Conservation (phyloP, 2,888 invertebrate species). For the Hermodice carunculata region DNA sequence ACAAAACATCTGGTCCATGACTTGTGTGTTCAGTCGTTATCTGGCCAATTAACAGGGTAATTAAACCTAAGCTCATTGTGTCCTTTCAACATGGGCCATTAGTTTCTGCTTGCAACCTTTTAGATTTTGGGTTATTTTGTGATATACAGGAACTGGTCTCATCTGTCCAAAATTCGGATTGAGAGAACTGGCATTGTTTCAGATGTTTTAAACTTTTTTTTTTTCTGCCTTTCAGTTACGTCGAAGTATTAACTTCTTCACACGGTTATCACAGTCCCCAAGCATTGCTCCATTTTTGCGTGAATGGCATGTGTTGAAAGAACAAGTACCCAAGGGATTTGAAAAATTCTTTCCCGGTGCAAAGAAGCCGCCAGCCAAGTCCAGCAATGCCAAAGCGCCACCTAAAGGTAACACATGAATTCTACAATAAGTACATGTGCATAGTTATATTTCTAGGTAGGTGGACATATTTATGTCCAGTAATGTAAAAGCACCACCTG, state of each 20-base stretch:
- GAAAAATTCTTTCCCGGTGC: conserved; percentile 87
- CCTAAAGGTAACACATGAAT: conserved; percentile 6
- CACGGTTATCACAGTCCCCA: conserved; percentile 2
- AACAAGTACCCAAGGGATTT: conserved; percentile 84
- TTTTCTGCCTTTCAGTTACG: neutral
- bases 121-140: no score
- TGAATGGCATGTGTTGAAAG: conserved; percentile 23
- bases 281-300: neutral
- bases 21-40: no score
- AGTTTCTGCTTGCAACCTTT: no score
- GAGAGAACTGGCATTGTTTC: no score
- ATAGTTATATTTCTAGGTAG: neutral
- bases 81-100: no score
- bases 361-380: conserved; percentile 62
- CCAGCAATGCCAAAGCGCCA: neutral
- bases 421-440: neutral
- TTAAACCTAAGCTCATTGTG: no score
- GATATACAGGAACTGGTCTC: no score
- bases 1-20: no score
- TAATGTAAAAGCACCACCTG: no score
- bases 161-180: no score
- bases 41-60: no score
- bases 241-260: conserved; percentile 1
- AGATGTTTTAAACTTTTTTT: no score
- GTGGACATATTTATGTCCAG: neutral